These are phyloP conservation scores for Muscina levida DNA, from an alignment of 2,888 invertebrate genomes.

Conservation along the genomic window DNA sequence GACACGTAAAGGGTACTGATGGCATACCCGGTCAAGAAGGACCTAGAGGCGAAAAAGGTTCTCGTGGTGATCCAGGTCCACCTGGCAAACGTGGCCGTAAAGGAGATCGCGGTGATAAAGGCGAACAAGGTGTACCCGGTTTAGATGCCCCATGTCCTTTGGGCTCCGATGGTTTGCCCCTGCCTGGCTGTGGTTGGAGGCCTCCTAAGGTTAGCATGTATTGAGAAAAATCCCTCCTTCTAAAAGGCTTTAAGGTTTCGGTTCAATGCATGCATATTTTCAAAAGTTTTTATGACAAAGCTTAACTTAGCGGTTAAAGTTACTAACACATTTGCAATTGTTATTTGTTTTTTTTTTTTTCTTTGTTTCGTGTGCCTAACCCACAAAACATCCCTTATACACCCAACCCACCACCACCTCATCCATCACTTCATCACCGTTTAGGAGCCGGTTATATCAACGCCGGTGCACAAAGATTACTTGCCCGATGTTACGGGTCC, in stretches of 20 bases:
- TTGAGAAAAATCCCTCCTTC: too few relatives aligned
- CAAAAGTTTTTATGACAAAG: slow-evolving; percentile 20
- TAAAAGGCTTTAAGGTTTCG: slow-evolving; percentile 49
- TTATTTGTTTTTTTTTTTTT: slow-evolving; percentile 52
- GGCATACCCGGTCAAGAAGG: slow-evolving; percentile 96
- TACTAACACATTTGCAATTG: slow-evolving; percentile 74
- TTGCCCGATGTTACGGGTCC: slow-evolving; percentile 83
- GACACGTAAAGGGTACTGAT: slow-evolving; percentile 88
- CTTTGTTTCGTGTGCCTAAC: slow-evolving; percentile 65
- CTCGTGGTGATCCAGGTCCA: slow-evolving; percentile 88
- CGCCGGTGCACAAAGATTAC: slow-evolving; percentile 82
- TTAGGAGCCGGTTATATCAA: slow-evolving; percentile 80
- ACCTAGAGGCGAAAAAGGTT: slow-evolving; percentile 93
- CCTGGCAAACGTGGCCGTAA: slow-evolving; percentile 94
- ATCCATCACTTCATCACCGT: slow-evolving; percentile 35
- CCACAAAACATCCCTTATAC: slow-evolving; percentile 4
- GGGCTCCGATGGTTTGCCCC: slow-evolving; percentile 95
- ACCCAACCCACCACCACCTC: slow-evolving; percentile 50
- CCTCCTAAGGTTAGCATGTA: slow-evolving; percentile 87
- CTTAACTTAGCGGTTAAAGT: slow-evolving; percentile 38
- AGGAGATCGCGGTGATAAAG: slow-evolving; percentile 95
- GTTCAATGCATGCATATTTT: slow-evolving; percentile 40
- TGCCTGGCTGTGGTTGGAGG: slow-evolving; percentile 97
- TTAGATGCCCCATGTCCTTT: slow-evolving; percentile 99
- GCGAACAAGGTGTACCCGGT: slow-evolving; percentile 97